A percentile compares a stretch with the other conserved stretches of the same genome.
These are phyloP conservation scores for Magallana nippona DNA, from an alignment of 2,888 invertebrate species.

Conservation along the genomic window DNA sequence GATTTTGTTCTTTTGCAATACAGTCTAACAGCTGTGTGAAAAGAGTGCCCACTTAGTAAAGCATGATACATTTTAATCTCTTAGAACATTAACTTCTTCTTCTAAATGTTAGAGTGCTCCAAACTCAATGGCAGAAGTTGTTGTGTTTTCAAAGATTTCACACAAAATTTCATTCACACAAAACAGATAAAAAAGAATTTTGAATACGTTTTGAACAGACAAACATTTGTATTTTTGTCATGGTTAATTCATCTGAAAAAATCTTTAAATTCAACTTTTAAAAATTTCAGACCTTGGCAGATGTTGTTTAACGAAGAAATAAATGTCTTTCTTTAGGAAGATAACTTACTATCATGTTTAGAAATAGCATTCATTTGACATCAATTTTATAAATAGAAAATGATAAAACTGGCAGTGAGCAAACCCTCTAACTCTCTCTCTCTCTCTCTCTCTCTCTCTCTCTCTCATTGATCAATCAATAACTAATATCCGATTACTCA, in stretches of 20 bases:
- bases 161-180: not conserved
- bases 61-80: too few species aligned
- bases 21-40: too few species aligned
- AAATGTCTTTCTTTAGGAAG: not conserved
- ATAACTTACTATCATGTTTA: not conserved
- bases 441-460: not conserved
- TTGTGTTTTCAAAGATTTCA: not conserved
- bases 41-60: too few species aligned
- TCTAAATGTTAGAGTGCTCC: too few species aligned
- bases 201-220: not conserved
- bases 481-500: not conserved
- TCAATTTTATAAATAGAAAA: slow-evolving; percentile 12
- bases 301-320: slow-evolving; percentile 10
- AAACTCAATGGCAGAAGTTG: not conserved
- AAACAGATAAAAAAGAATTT: not conserved
- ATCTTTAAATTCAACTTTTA: not conserved
- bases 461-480: not conserved
- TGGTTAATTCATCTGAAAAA: not conserved
- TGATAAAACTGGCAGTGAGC: not conserved
- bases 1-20: too few species aligned
- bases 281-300: not conserved
- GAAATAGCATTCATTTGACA: slow-evolving; percentile 7
- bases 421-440: not conserved
- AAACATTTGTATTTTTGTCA: not conserved
- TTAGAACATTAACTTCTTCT: too few species aligned